Evolutionary conservation across 1,140 invertebrate species (phyloP), one percentile per base, ranked within the genome.

Genomic region (Drosophila obscura): DNA sequence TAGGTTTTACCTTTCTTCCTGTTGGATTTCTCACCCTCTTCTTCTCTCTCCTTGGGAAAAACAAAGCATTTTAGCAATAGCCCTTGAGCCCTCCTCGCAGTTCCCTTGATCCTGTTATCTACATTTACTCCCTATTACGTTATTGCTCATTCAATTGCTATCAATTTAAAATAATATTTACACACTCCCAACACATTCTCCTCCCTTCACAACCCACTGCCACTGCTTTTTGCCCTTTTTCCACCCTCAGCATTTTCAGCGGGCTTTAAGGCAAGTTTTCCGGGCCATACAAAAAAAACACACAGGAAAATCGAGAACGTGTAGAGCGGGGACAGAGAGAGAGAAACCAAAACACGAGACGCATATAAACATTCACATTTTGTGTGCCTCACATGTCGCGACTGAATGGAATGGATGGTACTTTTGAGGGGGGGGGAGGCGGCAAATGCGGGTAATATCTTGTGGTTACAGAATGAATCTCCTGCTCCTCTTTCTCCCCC

Each of bases 141-240:
- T 87, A 81, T 77, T 87, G 81, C 79, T 77, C 64, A 85, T 82
- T 75, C 61, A 78, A 78, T 82, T 78, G 78, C 65, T 75, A 80
- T 82, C 81, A 85, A 85, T 87, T 85, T 87, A 68, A 78, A 87
- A 81, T 69, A 81, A 77, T 85, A 87, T 85, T 87, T 85, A 75
- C 77, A 81, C 82, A 87, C 81, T 50, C 74, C 11, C 1, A 11
- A 39, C 35, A 59, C 74, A 73, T 85, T 41, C 80, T 65, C 31
- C 35, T 26, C 35, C 4, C n/a, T n/a, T n/a, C 1, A 4, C 11
- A 11, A n/a, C n/a, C 2, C 31, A 8, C 28, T n/a, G n/a, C 28
- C 7, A 8, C 7, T 31, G 28, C 9, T 9, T 1, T 31, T 44
- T 35, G 62, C 68, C 46, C 31, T 51, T 73, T 59, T 58, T 24